A percentile compares a stretch with the other conserved stretches of the same genome.
phyloP scores from a whole-genome alignment of 2,113 vertebrate genomes.

The Rhynchopsitta pachyrhyncha region DNA sequence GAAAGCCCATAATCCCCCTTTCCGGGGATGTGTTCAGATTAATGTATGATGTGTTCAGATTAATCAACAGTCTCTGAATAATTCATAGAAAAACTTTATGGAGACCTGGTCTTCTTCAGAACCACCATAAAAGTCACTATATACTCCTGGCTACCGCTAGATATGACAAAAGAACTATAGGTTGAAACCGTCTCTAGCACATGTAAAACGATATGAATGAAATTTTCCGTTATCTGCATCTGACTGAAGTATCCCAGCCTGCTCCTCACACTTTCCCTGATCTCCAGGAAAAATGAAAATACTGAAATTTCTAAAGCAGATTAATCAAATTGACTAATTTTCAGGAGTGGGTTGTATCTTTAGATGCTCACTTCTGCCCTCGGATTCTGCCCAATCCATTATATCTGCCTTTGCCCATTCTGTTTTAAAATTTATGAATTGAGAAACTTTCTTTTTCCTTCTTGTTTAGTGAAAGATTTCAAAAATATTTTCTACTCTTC shows the following conservation, averaged over 20 bases:
- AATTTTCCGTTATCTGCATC: not conserved
- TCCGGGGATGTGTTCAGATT: not conserved
- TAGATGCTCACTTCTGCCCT: not conserved
- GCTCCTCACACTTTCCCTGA: not conserved
- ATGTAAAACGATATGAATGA: not conserved
- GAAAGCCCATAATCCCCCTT: not conserved
- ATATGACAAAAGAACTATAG: not conserved
- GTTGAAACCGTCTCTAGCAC: not conserved
- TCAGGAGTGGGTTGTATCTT: not conserved
- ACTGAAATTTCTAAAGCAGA: not conserved
- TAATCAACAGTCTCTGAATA: not conserved
- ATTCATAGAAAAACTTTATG: not conserved
- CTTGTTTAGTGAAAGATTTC: not conserved
- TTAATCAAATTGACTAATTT: not conserved
- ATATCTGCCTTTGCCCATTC: not conserved
- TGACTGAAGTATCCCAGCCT: not conserved
- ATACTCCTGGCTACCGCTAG: not conserved
- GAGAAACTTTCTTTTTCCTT: not conserved
- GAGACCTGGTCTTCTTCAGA: not conserved
- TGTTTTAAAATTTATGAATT: not conserved
- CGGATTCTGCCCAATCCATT: not conserved
- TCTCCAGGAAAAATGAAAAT: not conserved
- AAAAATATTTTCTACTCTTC: not conserved
- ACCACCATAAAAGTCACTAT: not conserved
- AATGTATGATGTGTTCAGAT: not conserved